Evolutionary conservation across 2,888 invertebrate species (phyloP).

Genomic region (Drosophila subquinaria): DNA sequence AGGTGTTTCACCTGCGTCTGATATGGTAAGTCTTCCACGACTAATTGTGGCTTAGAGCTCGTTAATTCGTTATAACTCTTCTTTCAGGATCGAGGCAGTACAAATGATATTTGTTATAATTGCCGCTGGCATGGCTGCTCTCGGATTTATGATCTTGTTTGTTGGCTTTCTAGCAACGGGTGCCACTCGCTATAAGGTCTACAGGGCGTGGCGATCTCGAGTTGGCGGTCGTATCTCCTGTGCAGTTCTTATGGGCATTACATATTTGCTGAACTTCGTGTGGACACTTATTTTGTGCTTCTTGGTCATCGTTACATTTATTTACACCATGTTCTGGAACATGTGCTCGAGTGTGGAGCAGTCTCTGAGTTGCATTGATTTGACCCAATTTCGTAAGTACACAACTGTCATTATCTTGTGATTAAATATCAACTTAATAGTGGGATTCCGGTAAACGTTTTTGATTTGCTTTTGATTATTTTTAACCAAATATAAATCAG

Average conservation of each 20-base stretch:
- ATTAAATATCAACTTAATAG: background rate
- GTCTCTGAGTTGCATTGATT: slow-evolving; percentile 92
- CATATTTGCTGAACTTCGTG: slow-evolving; percentile 92
- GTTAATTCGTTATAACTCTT: background rate
- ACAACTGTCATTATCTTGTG: background rate
- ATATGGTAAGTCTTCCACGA: slow-evolving; percentile 88
- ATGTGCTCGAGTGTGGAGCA: slow-evolving; percentile 91
- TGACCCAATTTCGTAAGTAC: slow-evolving; percentile 90
- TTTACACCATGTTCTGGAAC: slow-evolving; percentile 95
- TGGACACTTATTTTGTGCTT: slow-evolving; percentile 94
- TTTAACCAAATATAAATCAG: too few relatives aligned
- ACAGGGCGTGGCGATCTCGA: slow-evolving; percentile 95
- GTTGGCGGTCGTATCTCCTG: slow-evolving; percentile 91
- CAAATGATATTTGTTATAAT: slow-evolving; percentile 95
- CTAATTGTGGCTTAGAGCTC: background rate
- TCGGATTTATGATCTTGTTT: slow-evolving; percentile 95
- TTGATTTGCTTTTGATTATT: too few relatives aligned
- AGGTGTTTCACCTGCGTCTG: slow-evolving; percentile 93
- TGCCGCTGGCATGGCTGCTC: slow-evolving; percentile 95
- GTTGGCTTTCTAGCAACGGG: slow-evolving; percentile 97
- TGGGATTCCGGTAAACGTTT: too few relatives aligned
- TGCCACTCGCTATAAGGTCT: slow-evolving; percentile 95
- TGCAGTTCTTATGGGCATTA: slow-evolving; percentile 92
- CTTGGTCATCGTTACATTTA: slow-evolving; percentile 93
- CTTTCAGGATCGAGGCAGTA: slow-evolving; percentile 91